These are phyloP conservation scores for Pandion haliaetus DNA, from an alignment of 2,113 vertebrate genomes.

Conservation along the genomic window DNA sequence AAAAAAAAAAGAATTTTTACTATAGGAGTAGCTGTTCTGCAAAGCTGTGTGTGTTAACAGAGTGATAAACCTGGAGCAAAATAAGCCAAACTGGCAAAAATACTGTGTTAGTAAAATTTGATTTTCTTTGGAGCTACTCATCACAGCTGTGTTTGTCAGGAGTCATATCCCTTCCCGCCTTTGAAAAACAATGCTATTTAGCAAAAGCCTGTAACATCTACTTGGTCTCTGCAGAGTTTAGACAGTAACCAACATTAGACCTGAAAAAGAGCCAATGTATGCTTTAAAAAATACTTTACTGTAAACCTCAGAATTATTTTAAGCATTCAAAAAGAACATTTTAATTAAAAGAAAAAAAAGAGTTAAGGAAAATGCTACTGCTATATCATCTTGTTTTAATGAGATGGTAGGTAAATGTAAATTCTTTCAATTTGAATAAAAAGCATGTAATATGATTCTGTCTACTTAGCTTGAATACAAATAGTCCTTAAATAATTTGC, in stretches of 20 bases:
- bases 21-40: not conserved
- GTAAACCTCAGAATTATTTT: not conserved
- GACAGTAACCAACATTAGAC: not conserved
- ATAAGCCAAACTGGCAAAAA: not conserved
- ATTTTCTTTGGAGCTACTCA: not conserved
- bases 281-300: not conserved
- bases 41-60: not conserved
- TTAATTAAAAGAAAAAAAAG: not conserved
- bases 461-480: slow-evolving; percentile 14
- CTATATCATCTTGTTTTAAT: not conserved
- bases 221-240: not conserved
- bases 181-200: not conserved
- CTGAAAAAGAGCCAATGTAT: not conserved
- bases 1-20: not conserved
- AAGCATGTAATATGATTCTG: not conserved
- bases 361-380: not conserved
- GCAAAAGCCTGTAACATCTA: not conserved
- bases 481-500: slow-evolving; percentile 20
- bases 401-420: slow-evolving; percentile 15
- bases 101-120: not conserved
- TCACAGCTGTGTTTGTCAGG: not conserved
- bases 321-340: not conserved
- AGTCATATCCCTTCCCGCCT: not conserved
- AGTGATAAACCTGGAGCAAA: not conserved
- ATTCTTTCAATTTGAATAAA: slow-evolving; percentile 40